Evolutionary conservation across 2,113 vertebrate genomes (phyloP).

Genomic region (Sinosuthora webbiana): DNA sequence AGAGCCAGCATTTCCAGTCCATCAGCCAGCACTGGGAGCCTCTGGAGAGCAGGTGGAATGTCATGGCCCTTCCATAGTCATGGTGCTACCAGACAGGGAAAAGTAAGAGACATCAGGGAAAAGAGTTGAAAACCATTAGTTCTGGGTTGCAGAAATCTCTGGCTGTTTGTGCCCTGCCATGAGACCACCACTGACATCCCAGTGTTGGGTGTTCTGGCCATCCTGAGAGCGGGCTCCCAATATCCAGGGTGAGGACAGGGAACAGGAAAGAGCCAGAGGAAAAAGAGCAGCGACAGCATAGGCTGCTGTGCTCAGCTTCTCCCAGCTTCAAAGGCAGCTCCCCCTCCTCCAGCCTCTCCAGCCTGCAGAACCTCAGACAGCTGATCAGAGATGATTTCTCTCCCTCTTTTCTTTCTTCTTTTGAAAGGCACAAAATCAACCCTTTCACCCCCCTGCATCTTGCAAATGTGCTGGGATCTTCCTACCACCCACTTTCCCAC

Average conservation of each 20-base stretch:
- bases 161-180: background rate
- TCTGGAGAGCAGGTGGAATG: background rate
- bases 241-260: background rate
- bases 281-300: background rate
- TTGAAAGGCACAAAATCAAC: background rate
- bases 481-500: background rate
- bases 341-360: background rate
- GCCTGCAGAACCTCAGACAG: background rate
- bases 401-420: background rate
- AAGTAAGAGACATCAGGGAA: background rate
- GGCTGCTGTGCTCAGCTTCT: background rate
- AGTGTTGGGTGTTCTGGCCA: background rate
- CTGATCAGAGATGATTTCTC: background rate
- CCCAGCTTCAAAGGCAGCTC: background rate
- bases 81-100: background rate
- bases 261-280: background rate
- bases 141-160: background rate
- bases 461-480: background rate
- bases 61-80: accelerated
- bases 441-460: background rate
- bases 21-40: background rate
- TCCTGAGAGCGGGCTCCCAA: background rate
- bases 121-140: background rate
- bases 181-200: accelerated
- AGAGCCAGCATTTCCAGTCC: background rate